These are phyloP conservation scores for Amphiprion clarkii DNA, from an alignment of 2,797 vertebrate genomes.

Conservation along the genomic window DNA sequence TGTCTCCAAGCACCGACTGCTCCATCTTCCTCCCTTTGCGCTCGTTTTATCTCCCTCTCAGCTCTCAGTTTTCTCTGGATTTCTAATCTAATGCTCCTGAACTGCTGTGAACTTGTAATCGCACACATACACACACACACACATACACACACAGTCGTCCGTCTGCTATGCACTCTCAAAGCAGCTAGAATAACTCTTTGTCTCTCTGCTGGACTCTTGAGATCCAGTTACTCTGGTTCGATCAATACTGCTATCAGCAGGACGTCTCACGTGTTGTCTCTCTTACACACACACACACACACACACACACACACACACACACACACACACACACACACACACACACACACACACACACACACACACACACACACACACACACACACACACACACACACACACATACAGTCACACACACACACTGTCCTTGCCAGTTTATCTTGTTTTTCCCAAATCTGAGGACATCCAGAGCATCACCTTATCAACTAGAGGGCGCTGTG, in stretches of 20 bases:
- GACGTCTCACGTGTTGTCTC: conserved; percentile 12
- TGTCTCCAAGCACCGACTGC: background rate
- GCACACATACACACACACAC: conserved; percentile 17
- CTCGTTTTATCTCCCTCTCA: background rate
- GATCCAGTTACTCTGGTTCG: conserved; percentile 56
- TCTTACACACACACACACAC: conserved; percentile 4
- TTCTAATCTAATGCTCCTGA: conserved; percentile 24
- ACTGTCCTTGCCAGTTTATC: background rate
- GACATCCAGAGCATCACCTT: background rate
- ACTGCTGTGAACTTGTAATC: background rate
- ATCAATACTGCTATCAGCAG: conserved; percentile 67
- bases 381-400: conserved; percentile 17
- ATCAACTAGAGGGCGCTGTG: conserved; percentile 54
- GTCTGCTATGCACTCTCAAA: conserved; percentile 22
- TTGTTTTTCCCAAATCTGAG: conserved; percentile 12
- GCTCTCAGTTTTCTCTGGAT: conserved; percentile 10
- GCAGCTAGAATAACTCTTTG: conserved; percentile 58
- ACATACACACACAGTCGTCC: conserved; percentile 9
- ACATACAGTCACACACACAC: conserved; percentile 8
- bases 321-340: conserved; percentile 16
- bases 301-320: conserved; percentile 10
- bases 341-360: conserved; percentile 7
- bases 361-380: conserved; percentile 14
- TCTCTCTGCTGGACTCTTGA: conserved; percentile 50
- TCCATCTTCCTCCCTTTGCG: background rate